Percentiles rank a stretch among this genome's conserved stretches.
Evolutionary conservation across 2,888 invertebrate genomes (phyloP).

Genomic region (Agriopis leucophaearia): DNA sequence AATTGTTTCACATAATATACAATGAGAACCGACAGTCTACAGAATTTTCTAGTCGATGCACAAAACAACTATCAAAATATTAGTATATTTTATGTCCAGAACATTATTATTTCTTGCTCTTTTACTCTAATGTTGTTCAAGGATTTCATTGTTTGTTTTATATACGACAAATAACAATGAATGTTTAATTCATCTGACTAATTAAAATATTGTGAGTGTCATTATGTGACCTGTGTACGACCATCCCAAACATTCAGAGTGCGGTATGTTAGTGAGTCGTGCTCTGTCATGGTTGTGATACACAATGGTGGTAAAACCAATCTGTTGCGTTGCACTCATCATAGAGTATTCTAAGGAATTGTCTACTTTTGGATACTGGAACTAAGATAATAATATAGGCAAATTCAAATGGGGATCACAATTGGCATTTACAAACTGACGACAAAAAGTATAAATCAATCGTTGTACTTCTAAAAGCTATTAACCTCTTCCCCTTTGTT

Average conservation of each 20-base stretch:
- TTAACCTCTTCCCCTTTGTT: no score
- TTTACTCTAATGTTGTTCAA: neutral
- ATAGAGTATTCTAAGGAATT: neutral
- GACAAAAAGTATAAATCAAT: no score
- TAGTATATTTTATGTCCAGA: no score
- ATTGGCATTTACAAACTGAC: neutral
- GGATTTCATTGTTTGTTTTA: no score
- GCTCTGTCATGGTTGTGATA: slow-evolving; percentile 40
- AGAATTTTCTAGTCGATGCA: no score
- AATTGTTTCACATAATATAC: neutral
- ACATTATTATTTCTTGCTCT: no score
- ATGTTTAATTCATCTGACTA: neutral
- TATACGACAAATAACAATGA: neutral
- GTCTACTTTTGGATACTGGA: neutral
- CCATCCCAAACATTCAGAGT: slow-evolving; percentile 38
- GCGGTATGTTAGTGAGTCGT: slow-evolving; percentile 48
- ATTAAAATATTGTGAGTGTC: neutral
- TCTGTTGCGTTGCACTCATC: slow-evolving; percentile 19
- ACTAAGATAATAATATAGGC: no score
- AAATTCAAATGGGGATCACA: no score
- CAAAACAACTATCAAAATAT: no score
- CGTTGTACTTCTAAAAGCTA: no score
- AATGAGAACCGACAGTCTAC: neutral
- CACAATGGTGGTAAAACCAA: slow-evolving; percentile 45
- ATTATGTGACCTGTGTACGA: slow-evolving; percentile 32